phyloP scores from a whole-genome alignment of 1,140 invertebrate genomes.

The Heliconius hewitsoni region DNA sequence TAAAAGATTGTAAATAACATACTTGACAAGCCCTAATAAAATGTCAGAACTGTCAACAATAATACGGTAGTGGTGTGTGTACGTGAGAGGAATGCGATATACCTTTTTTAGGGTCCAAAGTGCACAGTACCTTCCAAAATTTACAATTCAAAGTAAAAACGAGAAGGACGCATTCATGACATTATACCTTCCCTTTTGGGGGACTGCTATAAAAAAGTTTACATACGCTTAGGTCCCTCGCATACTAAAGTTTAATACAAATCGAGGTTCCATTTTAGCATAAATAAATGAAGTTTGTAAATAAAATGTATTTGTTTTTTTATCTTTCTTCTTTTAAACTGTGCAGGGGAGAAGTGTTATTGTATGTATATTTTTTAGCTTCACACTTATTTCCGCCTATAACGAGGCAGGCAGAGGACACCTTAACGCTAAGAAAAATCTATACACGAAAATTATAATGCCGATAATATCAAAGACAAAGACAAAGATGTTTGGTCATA shows the following conservation, averaged over 20 bases:
- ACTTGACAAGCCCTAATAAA: background rate
- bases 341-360: too few relatives aligned
- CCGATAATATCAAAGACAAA: too few relatives aligned
- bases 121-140: slow-evolving; percentile 19
- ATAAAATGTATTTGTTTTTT: background rate
- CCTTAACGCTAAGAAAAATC: too few relatives aligned
- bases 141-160: slow-evolving; percentile 28
- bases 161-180: slow-evolving; percentile 16
- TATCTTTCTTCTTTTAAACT: too few relatives aligned
- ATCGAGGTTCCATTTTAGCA: background rate
- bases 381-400: too few relatives aligned
- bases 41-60: background rate
- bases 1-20: background rate
- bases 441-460: too few relatives aligned
- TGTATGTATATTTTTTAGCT: too few relatives aligned
- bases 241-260: slow-evolving; percentile 19
- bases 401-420: too few relatives aligned
- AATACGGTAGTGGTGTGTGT: background rate
- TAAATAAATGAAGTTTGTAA: background rate
- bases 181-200: slow-evolving; percentile 23
- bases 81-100: slow-evolving; percentile 2
- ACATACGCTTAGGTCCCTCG: slow-evolving; percentile 22
- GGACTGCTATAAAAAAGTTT: slow-evolving; percentile 29
- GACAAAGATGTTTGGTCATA: too few relatives aligned
- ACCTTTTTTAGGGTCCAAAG: slow-evolving; percentile 15